These are phyloP conservation scores for Sciaenops ocellatus DNA, from an alignment of 2,797 vertebrate genomes.

Conservation along the genomic window DNA sequence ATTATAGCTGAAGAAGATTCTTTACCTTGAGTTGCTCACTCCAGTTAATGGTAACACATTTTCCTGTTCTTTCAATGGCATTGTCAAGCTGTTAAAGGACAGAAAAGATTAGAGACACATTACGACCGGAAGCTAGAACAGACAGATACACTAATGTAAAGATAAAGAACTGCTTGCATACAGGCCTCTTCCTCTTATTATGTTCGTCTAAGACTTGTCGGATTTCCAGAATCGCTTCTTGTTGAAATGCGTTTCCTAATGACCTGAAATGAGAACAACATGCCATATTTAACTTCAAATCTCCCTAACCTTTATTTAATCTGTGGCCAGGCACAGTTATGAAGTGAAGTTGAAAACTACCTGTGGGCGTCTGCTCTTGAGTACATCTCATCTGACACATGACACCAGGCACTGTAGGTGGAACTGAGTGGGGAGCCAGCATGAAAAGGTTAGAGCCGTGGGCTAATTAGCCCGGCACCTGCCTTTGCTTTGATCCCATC, in stretches of 20 bases:
- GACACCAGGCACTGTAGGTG: slow-evolving; percentile 87
- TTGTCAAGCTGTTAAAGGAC: slow-evolving; percentile 83
- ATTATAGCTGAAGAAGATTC: background rate
- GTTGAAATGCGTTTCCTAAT: slow-evolving; percentile 89
- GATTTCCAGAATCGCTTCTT: slow-evolving; percentile 88
- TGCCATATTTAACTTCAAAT: background rate
- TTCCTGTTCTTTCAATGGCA: slow-evolving; percentile 86
- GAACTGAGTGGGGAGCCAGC: slow-evolving; percentile 80
- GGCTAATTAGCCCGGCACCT: slow-evolving; percentile 57
- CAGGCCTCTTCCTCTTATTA: slow-evolving; percentile 89
- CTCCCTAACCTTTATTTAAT: slow-evolving; percentile 10
- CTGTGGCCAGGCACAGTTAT: slow-evolving; percentile 3
- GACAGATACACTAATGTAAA: background rate
- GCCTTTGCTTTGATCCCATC: slow-evolving; percentile 64
- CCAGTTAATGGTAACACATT: slow-evolving; percentile 88
- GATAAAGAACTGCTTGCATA: slow-evolving; percentile 67
- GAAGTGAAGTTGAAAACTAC: slow-evolving; percentile 71
- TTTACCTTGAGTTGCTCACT: slow-evolving; percentile 90
- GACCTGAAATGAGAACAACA: slow-evolving; percentile 79
- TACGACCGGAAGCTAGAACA: background rate
- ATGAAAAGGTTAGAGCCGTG: slow-evolving; percentile 71
- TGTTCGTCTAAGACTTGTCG: slow-evolving; percentile 87
- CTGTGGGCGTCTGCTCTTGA: slow-evolving; percentile 90
- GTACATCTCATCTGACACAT: slow-evolving; percentile 90
- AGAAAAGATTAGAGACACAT: slow-evolving; percentile 20